These are phyloP conservation scores for Trematocara macrostoma DNA, from an alignment of 2,113 vertebrate genomes.

Conservation along the genomic window DNA sequence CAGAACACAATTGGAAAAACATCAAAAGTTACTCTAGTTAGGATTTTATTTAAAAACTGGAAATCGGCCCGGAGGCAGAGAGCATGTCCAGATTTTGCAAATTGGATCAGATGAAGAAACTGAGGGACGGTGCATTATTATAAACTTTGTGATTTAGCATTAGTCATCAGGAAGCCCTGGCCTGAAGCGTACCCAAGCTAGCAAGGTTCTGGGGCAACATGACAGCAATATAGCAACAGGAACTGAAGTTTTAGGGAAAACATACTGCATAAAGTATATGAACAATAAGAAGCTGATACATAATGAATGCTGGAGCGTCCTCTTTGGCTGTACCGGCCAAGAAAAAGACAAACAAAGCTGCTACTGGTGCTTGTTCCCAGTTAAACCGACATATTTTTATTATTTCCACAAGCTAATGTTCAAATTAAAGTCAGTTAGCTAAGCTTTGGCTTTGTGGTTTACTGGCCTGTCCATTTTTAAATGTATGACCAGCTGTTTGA, in stretches of 20 bases:
- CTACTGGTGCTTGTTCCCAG: background rate
- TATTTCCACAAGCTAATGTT: background rate
- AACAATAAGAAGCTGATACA: background rate
- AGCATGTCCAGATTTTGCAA: background rate
- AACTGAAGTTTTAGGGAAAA: background rate
- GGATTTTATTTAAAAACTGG: background rate
- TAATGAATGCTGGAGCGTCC: background rate
- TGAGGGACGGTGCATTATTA: background rate
- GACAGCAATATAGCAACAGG: background rate
- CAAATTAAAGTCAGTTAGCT: background rate
- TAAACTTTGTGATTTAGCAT: background rate
- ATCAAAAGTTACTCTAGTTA: background rate
- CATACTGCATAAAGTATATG: background rate
- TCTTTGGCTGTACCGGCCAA: background rate
- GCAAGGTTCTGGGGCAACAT: background rate
- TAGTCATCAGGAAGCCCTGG: background rate
- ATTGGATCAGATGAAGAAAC: background rate
- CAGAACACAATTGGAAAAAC: background rate
- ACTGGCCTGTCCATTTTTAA: background rate
- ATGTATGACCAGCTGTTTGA: rapidly evolving
- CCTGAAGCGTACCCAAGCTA: background rate
- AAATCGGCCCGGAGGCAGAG: background rate
- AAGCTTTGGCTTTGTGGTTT: background rate
- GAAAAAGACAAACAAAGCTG: background rate
- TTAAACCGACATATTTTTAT: rapidly evolving